These are phyloP conservation scores for Drosophila flavopinicola DNA, from an alignment of 2,888 invertebrate species.

Conservation along the genomic window DNA sequence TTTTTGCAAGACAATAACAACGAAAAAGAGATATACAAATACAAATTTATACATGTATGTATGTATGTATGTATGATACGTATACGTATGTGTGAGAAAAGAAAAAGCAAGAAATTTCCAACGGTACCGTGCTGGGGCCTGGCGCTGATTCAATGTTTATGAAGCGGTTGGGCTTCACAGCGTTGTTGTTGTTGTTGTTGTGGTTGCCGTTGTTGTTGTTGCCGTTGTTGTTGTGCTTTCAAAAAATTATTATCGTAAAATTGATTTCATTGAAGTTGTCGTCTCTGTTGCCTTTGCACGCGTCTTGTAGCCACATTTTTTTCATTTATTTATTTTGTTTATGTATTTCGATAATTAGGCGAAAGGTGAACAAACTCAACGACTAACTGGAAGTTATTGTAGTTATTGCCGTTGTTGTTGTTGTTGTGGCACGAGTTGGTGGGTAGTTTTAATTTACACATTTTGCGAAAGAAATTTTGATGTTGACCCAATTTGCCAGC, in stretches of 20 bases:
- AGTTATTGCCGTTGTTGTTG: conserved; percentile 27
- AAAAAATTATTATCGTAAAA: conserved; percentile 80
- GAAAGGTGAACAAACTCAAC: conserved; percentile 77
- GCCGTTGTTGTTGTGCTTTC: conserved; percentile 60
- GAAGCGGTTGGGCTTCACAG: conserved; percentile 74
- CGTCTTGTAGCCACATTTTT: conserved; percentile 46
- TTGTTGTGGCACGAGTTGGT: conserved; percentile 41
- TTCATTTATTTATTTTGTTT: conserved; percentile 44
- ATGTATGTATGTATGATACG: not conserved
- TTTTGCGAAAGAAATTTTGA: conserved; percentile 70
- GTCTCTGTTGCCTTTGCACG: conserved; percentile 62
- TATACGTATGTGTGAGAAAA: conserved; percentile 57
- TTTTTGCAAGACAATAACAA: conserved; percentile 79
- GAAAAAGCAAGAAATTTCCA: conserved; percentile 83
- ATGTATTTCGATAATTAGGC: conserved; percentile 80
- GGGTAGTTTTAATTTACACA: conserved; percentile 64
- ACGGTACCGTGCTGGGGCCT: conserved; percentile 75
- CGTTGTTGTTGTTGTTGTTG: conserved; percentile 24
- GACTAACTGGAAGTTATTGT: conserved; percentile 49
- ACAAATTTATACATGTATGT: conserved; percentile 37
- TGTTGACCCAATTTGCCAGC: conserved; percentile 24
- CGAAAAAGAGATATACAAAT: conserved; percentile 55
- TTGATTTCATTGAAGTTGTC: conserved; percentile 80
- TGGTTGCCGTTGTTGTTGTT: conserved; percentile 8
- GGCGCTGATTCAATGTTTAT: conserved; percentile 71